phyloP scores from a whole-genome alignment of 2,113 vertebrate species.

The Dryoscopus gambensis region DNA sequence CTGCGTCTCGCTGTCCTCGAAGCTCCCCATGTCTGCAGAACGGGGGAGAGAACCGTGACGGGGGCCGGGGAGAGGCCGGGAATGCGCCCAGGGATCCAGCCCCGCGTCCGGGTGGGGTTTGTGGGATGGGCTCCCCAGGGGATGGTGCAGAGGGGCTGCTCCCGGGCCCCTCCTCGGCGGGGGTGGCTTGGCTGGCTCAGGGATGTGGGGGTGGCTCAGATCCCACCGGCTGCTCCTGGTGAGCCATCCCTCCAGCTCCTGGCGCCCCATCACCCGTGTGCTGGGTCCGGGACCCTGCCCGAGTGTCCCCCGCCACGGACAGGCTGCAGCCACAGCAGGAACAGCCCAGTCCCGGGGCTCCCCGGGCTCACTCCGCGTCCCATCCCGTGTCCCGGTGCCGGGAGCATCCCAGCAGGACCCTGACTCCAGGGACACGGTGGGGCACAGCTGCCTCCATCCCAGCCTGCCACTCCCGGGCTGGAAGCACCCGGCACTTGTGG shows the following conservation, averaged over 20 bases:
- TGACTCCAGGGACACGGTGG: rapidly evolving
- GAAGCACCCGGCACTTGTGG: background rate
- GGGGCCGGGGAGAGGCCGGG: background rate
- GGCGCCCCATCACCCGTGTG: rapidly evolving
- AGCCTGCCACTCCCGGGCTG: background rate
- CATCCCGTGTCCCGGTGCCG: rapidly evolving
- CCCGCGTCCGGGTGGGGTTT: background rate
- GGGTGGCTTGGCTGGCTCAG: background rate
- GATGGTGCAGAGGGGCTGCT: background rate
- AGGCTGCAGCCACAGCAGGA: background rate
- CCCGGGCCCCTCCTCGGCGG: rapidly evolving
- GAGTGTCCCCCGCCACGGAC: rapidly evolving
- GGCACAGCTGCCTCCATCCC: background rate
- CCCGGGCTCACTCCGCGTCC: background rate
- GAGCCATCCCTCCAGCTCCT: background rate
- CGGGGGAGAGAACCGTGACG: background rate
- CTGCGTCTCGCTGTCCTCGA: constrained; percentile 83
- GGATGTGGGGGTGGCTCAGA: background rate
- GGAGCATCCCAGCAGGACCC: background rate
- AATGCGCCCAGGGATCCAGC: rapidly evolving
- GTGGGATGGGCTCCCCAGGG: background rate
- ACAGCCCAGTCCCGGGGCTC: background rate
- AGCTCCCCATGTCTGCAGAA: constrained; percentile 90
- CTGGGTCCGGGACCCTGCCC: rapidly evolving
- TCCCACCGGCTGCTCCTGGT: background rate